Conservation (phyloP, 2,113 vertebrate species). For the Oncorhynchus clarkii region DNA sequence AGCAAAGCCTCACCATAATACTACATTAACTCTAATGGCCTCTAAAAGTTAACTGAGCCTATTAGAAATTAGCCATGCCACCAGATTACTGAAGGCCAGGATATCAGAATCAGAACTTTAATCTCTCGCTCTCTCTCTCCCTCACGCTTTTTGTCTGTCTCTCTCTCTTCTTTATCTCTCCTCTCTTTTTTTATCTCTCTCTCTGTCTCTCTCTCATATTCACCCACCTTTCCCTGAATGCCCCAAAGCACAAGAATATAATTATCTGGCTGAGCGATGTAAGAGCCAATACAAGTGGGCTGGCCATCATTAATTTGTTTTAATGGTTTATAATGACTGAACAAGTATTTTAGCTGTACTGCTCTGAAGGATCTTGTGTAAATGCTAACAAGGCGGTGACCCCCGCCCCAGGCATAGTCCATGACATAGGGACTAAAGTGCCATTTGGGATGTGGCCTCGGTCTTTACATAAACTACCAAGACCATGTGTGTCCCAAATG, state of each 20-base stretch:
- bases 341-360: not conserved
- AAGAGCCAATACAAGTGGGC: not conserved
- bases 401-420: too few relatives aligned
- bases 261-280: not conserved
- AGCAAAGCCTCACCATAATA: constrained; percentile 4
- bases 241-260: not conserved
- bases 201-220: too few relatives aligned
- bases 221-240: not conserved
- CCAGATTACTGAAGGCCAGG: constrained; percentile 1
- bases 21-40: constrained; percentile 4
- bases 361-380: not conserved
- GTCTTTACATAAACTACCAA: too few relatives aligned
- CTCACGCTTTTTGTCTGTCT: too few relatives aligned
- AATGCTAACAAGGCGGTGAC: not conserved
- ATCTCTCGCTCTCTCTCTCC: not conserved
- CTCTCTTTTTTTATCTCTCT: too few relatives aligned
- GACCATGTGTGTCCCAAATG: too few relatives aligned
- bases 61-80: constrained; percentile 12
- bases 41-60: constrained; percentile 10
- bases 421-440: too few relatives aligned
- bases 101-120: not conserved
- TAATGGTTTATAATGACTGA: not conserved
- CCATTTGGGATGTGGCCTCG: too few relatives aligned
- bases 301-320: not conserved
- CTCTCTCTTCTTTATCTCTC: too few relatives aligned